Base-by-base conservation (phyloP, 1,140 invertebrate species). In the Drosophila tsacasi region DNA sequence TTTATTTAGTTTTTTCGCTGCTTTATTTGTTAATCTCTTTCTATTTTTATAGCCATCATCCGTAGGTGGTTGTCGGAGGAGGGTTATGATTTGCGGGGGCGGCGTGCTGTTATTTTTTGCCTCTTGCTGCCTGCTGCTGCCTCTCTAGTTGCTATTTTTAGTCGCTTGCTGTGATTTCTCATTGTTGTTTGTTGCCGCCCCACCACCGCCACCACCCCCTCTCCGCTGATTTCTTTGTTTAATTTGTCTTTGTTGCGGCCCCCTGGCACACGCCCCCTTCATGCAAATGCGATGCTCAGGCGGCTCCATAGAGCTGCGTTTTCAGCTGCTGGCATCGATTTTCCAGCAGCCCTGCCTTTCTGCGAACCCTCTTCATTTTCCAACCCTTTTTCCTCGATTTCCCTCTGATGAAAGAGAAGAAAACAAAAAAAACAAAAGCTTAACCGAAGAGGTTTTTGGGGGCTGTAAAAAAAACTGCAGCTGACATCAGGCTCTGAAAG, bases 81-180 rank as follows among this genome's bases (percentile, higher is more conserved):
- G 58, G 62, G 55, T 50, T 35, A 52, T 55, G 54, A 61, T 76
- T 52, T 50, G 74, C 58, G 68, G 65, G 57, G 67, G 77, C 55
- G 67, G 77, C 55, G 58, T 61, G 44, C 39, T 74, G 61, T 66
- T 79, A 49, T 72, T 58, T 77, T 77, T 63, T 76, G 50, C 46
- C 44, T 63, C 52, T 44, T 55, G 37, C 59, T 49, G 49, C 49
- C 47, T 30, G 30, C 30, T n/a, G n/a, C 30, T 30, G 49, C 25
- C 49, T 52, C 65, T 42, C 40, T 49, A 64, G 76, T 81, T 75
- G 69, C 83, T 85, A 85, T 85, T 86, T 86, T 86, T 86, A 86
- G 83, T 86, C 72, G 83, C 82, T 85, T 80, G 69, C 83, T 82
- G 83, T 85, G 83, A 85, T 85, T 85, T 81, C 63, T 85, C 83